Evolutionary conservation across 2,797 vertebrate species (phyloP).

Genomic region (Argya squamiceps): DNA sequence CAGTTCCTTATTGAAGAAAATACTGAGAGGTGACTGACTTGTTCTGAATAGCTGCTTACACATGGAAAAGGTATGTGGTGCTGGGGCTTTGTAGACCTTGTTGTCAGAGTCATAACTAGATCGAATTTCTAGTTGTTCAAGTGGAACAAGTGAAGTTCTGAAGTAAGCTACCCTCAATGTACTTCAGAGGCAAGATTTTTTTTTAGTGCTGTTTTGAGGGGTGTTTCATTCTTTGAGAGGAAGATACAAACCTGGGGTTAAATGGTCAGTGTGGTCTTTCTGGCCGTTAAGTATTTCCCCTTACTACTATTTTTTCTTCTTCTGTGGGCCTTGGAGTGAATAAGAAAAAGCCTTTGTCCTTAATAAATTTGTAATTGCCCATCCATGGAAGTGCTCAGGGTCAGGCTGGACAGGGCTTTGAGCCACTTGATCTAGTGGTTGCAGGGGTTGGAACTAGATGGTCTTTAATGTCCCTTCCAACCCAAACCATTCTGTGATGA

Average conservation of each 20-base stretch:
- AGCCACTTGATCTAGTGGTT: background rate
- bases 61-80: background rate
- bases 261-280: background rate
- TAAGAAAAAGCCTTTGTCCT: background rate
- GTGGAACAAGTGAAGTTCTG: background rate
- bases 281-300: background rate
- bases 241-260: background rate
- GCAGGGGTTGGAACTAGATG: background rate
- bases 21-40: background rate
- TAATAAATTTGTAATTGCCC: background rate
- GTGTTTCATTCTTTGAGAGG: background rate
- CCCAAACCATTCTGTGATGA: background rate
- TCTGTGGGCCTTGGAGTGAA: background rate
- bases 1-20: background rate
- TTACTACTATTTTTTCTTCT: background rate
- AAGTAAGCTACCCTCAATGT: background rate
- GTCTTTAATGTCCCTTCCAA: background rate
- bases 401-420: background rate
- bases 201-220: background rate
- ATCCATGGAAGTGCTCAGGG: background rate
- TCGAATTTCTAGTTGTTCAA: background rate
- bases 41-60: slow-evolving; percentile 25
- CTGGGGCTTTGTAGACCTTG: background rate
- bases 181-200: background rate
- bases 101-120: background rate